Evolutionary conservation across 2,113 vertebrate species (phyloP).

Genomic region (Anoplopoma fimbria): DNA sequence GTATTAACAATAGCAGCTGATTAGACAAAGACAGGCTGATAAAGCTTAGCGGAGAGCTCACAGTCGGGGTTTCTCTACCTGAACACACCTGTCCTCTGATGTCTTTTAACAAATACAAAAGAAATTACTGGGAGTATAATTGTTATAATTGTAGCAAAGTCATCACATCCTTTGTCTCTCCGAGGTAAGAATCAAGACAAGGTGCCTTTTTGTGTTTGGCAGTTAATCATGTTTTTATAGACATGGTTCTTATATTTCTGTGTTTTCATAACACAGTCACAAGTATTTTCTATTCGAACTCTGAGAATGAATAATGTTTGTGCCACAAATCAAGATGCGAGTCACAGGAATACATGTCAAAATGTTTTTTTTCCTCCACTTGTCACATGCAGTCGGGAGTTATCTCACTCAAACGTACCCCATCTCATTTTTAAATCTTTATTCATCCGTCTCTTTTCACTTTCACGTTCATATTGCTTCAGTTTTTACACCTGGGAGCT

Average conservation of each 20-base stretch:
- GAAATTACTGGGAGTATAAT: neutral
- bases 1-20: conserved; percentile 91
- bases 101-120: neutral
- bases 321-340: neutral
- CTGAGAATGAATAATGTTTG: conserved; percentile 5
- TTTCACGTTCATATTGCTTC: neutral
- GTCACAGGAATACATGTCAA: conserved; percentile 20
- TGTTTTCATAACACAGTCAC: neutral
- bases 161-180: conserved; percentile 50
- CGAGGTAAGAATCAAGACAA: neutral
- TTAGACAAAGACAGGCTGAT: conserved; percentile 78
- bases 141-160: conserved; percentile 49
- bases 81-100: conserved; percentile 68
- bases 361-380: neutral
- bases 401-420: conserved; percentile 32
- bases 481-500: conserved; percentile 42
- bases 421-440: conserved; percentile 12
- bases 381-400: conserved; percentile 43
- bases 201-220: neutral
- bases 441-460: conserved; percentile 3
- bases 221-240: conserved; percentile 28
- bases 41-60: conserved; percentile 43
- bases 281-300: conserved; percentile 5
- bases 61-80: conserved; percentile 60
- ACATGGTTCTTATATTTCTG: conserved; percentile 8